These are phyloP conservation scores for Sandelia bainsii DNA, from an alignment of 2,797 vertebrate genomes.

Conservation along the genomic window DNA sequence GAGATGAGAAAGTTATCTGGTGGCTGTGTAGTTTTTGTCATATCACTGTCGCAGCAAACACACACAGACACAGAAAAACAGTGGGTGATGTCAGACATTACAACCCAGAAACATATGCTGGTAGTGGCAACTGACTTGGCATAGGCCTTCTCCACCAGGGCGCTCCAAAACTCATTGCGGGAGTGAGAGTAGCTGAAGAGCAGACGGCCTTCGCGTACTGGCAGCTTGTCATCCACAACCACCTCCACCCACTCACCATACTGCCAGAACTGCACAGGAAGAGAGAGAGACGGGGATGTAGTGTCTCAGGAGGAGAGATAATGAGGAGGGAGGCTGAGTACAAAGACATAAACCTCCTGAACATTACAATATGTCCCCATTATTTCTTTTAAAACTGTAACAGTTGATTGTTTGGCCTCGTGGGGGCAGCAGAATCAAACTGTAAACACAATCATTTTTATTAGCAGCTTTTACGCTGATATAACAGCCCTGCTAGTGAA, in stretches of 20 bases:
- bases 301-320: slow-evolving; percentile 35
- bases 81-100: slow-evolving; percentile 72
- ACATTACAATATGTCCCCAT: not conserved
- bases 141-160: slow-evolving; percentile 89
- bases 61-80: slow-evolving; percentile 22
- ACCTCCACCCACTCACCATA: slow-evolving; percentile 90
- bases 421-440: slow-evolving; percentile 15
- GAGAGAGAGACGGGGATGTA: slow-evolving; percentile 24
- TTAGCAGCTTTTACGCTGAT: not conserved
- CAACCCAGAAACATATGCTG: slow-evolving; percentile 78
- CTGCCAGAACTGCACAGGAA: slow-evolving; percentile 86
- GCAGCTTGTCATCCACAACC: slow-evolving; percentile 88
- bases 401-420: not conserved
- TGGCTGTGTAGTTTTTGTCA: slow-evolving; percentile 15
- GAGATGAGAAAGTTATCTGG: slow-evolving; percentile 26
- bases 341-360: not conserved
- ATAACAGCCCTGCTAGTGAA: not conserved
- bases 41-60: slow-evolving; percentile 5
- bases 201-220: slow-evolving; percentile 83
- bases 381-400: not conserved
- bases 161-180: slow-evolving; percentile 86
- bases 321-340: slow-evolving; percentile 3
- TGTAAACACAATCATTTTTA: not conserved
- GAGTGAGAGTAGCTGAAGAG: slow-evolving; percentile 87
- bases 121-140: slow-evolving; percentile 85